phyloP scores from a whole-genome alignment of 2,888 invertebrate species.

The Sialis fuliginosa region DNA sequence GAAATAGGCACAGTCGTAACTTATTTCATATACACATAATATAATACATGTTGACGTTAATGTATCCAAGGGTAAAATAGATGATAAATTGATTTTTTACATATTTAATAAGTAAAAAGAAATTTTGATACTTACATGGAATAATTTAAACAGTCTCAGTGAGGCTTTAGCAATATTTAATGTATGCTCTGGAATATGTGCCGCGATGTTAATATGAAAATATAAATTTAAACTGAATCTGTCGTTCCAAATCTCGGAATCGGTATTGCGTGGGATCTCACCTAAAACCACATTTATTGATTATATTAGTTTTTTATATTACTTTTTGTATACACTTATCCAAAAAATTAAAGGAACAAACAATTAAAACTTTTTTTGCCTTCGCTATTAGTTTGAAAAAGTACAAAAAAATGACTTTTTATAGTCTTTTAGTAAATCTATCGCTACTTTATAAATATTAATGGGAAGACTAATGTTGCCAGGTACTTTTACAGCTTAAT shows the following conservation, averaged over 20 bases:
- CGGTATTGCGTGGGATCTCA: slow-evolving; percentile 33
- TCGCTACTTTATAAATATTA: no score
- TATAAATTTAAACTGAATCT: slow-evolving; percentile 34
- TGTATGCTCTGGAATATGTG: slow-evolving; percentile 23
- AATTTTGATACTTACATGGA: slow-evolving; percentile 20
- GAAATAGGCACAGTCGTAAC: not conserved
- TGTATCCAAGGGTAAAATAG: not conserved
- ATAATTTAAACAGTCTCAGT: slow-evolving; percentile 30
- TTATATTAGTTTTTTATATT: no score
- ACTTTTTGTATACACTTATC: no score
- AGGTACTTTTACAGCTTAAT: no score
- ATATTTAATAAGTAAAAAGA: slow-evolving; percentile 1
- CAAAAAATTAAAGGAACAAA: no score
- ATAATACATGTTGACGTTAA: no score
- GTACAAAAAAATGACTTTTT: no score
- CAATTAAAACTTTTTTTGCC: no score
- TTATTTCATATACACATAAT: not conserved
- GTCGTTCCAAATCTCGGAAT: slow-evolving; percentile 33
- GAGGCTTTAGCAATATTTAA: slow-evolving; percentile 33
- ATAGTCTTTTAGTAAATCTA: no score
- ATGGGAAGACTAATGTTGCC: no score
- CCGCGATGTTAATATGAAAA: slow-evolving; percentile 31
- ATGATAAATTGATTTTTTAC: not conserved
- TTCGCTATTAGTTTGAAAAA: no score
- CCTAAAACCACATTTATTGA: slow-evolving; percentile 20